These are phyloP conservation scores for Drosophila busckii DNA, from an alignment of 1,140 invertebrate genomes.

Conservation along the genomic window DNA sequence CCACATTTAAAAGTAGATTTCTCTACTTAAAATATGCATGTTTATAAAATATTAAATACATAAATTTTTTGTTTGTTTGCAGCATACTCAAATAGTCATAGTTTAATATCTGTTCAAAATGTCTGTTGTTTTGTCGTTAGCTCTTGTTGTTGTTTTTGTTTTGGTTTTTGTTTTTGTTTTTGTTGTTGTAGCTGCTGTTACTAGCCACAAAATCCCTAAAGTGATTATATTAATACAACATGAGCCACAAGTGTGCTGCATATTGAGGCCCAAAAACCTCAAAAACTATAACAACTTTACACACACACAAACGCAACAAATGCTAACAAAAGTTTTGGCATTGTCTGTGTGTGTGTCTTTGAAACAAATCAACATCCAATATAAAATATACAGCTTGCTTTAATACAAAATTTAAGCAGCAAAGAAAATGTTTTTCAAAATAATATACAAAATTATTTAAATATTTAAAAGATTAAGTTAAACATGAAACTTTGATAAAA, in stretches of 20 bases:
- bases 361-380: constrained; percentile 36
- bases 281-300: constrained; percentile 55
- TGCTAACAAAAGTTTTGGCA: constrained; percentile 7
- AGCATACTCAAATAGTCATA: constrained; percentile 56
- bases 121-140: constrained; percentile 44
- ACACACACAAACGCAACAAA: constrained; percentile 14
- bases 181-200: constrained; percentile 12
- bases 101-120: constrained; percentile 76
- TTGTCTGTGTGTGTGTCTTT: constrained; percentile 7
- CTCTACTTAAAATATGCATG: too few relatives aligned
- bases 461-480: constrained; percentile 7
- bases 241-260: constrained; percentile 75
- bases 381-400: constrained; percentile 33
- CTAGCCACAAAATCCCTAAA: constrained; percentile 65
- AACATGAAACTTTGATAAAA: too few relatives aligned
- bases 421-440: constrained; percentile 30
- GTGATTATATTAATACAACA: constrained; percentile 77
- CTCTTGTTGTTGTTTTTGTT: constrained; percentile 16
- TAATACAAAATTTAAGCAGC: too few relatives aligned
- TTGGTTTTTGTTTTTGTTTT: constrained; percentile 12
- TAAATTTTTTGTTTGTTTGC: constrained; percentile 25
- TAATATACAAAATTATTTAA: constrained; percentile 22
- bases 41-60: constrained; percentile 35
- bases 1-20: too few relatives aligned
- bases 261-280: constrained; percentile 41